Evolutionary conservation across 2,113 vertebrate species (phyloP).

Genomic region (Rhinoptilus africanus): DNA sequence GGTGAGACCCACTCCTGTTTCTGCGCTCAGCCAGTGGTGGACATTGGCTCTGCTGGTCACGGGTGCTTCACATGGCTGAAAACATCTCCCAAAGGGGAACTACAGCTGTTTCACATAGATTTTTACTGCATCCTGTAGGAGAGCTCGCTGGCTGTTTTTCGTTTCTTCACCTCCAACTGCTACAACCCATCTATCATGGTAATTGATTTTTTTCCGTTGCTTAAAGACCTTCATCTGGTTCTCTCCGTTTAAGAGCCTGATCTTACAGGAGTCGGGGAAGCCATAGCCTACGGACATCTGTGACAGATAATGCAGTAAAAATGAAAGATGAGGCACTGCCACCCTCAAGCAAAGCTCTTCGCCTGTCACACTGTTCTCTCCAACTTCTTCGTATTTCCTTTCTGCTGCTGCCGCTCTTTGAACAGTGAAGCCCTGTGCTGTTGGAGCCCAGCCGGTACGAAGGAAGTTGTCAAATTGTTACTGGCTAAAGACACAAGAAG

Average conservation of each 20-base stretch:
- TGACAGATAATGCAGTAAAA: not conserved
- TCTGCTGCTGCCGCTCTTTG: not conserved
- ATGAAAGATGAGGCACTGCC: not conserved
- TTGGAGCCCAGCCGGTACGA: accelerated
- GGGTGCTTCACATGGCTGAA: not conserved
- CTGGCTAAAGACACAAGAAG: not conserved
- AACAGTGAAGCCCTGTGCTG: not conserved
- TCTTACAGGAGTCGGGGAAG: not conserved
- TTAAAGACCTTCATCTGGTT: not conserved
- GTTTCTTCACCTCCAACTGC: not conserved
- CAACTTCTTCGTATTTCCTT: accelerated
- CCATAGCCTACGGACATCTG: not conserved
- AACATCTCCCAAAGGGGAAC: not conserved
- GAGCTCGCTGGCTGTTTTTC: not conserved
- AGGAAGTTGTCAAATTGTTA: not conserved
- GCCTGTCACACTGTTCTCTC: not conserved
- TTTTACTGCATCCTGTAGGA: not conserved
- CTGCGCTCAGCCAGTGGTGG: not conserved
- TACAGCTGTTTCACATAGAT: not conserved
- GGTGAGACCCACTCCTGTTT: not conserved
- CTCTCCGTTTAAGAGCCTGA: not conserved
- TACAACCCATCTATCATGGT: not conserved
- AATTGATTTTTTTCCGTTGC: not conserved
- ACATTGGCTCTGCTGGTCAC: not conserved
- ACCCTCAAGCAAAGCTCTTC: not conserved